Percentiles rank a stretch among this genome's conserved stretches.
These are phyloP conservation scores for Rallus crepitans DNA, from an alignment of 2,797 vertebrate genomes.

Conservation along the genomic window DNA sequence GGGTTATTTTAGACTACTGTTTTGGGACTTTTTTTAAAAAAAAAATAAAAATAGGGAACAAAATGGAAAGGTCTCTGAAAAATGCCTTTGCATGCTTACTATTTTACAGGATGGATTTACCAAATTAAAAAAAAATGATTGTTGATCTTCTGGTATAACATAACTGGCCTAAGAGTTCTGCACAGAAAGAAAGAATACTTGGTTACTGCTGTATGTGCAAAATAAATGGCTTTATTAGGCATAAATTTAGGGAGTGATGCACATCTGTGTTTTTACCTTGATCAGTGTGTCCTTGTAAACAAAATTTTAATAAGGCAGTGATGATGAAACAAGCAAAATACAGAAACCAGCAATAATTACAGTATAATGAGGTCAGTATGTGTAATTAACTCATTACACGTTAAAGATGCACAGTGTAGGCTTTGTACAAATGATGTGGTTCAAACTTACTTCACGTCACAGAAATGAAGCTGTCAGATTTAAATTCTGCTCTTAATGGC, in stretches of 20 bases:
- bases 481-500: background rate
- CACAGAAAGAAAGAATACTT: background rate
- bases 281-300: background rate
- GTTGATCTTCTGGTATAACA: background rate
- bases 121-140: background rate
- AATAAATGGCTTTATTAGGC: background rate
- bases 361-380: background rate
- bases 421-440: background rate
- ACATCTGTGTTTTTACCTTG: conserved; percentile 9
- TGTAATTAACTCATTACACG: conserved; percentile 27
- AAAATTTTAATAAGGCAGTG: background rate
- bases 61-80: conserved; percentile 1
- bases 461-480: background rate
- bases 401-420: conserved; percentile 54
- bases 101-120: background rate
- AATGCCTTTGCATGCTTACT: background rate
- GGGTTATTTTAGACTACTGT: conserved; percentile 33
- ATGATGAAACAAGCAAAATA: conserved; percentile 4
- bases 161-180: background rate
- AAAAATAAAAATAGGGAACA: background rate
- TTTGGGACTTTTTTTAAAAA: background rate
- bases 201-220: background rate
- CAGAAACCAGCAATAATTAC: conserved; percentile 25
- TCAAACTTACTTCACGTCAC: background rate
- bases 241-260: conserved; percentile 12